A percentile compares a stretch with the other conserved stretches of the same genome.
Conservation (phyloP, 2,797 vertebrate genomes). For the Phalanger gymnotis region DNA sequence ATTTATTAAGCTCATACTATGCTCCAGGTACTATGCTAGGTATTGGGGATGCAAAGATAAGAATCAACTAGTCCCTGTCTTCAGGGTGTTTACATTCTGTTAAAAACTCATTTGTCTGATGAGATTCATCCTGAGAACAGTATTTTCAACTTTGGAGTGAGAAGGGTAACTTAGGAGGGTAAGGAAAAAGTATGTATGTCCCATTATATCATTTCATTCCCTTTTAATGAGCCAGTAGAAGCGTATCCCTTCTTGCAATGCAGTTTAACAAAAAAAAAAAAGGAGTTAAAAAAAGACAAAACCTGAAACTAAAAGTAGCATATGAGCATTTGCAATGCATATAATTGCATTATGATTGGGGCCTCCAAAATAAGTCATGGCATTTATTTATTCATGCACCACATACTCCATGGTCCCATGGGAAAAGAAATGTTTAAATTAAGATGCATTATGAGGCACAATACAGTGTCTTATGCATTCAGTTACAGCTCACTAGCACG, state of each 20-base stretch:
- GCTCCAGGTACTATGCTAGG: not conserved
- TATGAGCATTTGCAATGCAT: constrained; percentile 57
- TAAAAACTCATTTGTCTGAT: constrained; percentile 5
- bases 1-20: not conserved
- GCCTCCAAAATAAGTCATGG: constrained; percentile 69
- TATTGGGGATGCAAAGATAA: not conserved
- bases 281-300: constrained; percentile 21
- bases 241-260: constrained; percentile 30
- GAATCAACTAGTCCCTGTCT: not conserved
- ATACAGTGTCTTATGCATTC: constrained; percentile 52
- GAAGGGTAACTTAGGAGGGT: not conserved
- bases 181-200: not conserved
- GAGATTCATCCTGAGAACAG: not conserved
- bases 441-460: constrained; percentile 67
- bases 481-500: constrained; percentile 46
- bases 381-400: constrained; percentile 74
- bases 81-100: not conserved
- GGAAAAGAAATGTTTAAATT: constrained; percentile 67
- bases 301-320: constrained; percentile 57
- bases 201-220: constrained; percentile 29
- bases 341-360: constrained; percentile 59
- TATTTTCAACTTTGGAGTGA: not conserved
- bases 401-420: constrained; percentile 53
- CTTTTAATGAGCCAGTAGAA: constrained; percentile 21
- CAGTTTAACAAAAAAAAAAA: constrained; percentile 63